phyloP scores from a whole-genome alignment of 2,113 vertebrate genomes.

The Chinchilla lanigera region DNA sequence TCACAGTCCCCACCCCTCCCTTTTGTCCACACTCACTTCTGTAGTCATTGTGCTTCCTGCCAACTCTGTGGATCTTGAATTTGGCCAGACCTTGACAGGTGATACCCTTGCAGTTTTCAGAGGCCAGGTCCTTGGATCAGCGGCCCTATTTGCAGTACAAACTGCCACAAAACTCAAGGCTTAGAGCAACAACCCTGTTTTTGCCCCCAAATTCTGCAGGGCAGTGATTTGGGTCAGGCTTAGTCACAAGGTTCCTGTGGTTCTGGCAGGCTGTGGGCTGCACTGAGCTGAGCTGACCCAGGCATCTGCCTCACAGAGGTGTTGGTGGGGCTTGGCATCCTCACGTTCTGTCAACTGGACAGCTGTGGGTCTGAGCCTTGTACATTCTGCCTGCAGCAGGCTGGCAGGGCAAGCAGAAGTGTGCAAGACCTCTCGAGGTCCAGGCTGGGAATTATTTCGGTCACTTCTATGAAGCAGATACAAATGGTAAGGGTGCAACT shows the following conservation, averaged over 20 bases:
- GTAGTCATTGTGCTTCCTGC: not conserved
- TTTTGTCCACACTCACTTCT: not conserved
- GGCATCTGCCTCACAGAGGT: not conserved
- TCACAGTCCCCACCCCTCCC: not conserved
- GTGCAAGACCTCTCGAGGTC: not conserved
- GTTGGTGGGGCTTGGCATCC: not conserved
- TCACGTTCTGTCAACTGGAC: not conserved
- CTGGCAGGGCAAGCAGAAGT: not conserved
- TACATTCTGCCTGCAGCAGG: not conserved
- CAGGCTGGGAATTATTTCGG: not conserved
- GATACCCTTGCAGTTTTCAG: not conserved
- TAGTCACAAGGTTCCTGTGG: not conserved
- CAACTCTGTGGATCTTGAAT: not conserved
- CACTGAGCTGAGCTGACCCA: not conserved
- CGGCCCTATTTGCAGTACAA: not conserved
- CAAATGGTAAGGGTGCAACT: not conserved
- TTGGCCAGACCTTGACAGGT: not conserved
- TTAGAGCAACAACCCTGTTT: not conserved
- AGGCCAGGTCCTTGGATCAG: not conserved
- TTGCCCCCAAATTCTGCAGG: not conserved
- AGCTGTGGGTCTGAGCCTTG: not conserved
- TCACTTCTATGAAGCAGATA: not conserved
- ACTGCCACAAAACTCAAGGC: not conserved
- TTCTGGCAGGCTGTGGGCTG: not conserved
- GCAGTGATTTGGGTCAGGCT: not conserved